Percentiles rank a stretch among this genome's conserved stretches.
Evolutionary conservation across 2,888 invertebrate genomes (phyloP).

Genomic region (Bugulina stolonifera): DNA sequence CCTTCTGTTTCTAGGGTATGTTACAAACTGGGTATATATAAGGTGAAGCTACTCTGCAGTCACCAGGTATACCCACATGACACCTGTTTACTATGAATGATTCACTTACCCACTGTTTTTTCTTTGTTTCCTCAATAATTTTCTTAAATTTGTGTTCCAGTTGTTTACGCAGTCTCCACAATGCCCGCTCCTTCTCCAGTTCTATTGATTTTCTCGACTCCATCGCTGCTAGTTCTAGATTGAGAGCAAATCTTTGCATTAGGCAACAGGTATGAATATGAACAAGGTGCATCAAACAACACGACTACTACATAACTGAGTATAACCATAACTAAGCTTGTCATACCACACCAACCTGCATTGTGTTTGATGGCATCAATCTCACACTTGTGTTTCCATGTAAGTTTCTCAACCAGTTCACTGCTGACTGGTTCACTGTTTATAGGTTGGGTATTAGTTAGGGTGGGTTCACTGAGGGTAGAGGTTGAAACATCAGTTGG

Average conservation of each 20-base stretch:
- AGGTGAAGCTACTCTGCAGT: no score
- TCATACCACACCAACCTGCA: slow-evolving; percentile 57
- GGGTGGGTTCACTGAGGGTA: no score
- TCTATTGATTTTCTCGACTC: slow-evolving; percentile 69
- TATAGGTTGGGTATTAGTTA: no score
- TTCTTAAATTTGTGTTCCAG: slow-evolving; percentile 61
- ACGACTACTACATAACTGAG: no score
- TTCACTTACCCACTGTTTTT: slow-evolving; percentile 70
- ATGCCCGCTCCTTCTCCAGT: slow-evolving; percentile 63
- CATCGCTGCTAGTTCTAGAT: slow-evolving; percentile 64
- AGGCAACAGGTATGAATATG: no score
- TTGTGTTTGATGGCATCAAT: slow-evolving; percentile 68
- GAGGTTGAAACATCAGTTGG: background rate
- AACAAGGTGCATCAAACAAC: no score
- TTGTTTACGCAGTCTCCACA: slow-evolving; percentile 63
- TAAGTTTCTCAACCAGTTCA: slow-evolving; percentile 60
- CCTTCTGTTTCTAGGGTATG: background rate
- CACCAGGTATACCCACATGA: no score
- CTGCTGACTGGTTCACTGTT: background rate
- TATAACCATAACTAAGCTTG: no score
- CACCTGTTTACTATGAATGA: no score
- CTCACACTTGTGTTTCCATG: slow-evolving; percentile 70
- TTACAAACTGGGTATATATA: no score
- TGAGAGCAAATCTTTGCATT: no score
- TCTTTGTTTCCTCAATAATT: slow-evolving; percentile 71